Conservation (phyloP, 2,888 invertebrate genomes). For the Slavum lentiscoides region DNA sequence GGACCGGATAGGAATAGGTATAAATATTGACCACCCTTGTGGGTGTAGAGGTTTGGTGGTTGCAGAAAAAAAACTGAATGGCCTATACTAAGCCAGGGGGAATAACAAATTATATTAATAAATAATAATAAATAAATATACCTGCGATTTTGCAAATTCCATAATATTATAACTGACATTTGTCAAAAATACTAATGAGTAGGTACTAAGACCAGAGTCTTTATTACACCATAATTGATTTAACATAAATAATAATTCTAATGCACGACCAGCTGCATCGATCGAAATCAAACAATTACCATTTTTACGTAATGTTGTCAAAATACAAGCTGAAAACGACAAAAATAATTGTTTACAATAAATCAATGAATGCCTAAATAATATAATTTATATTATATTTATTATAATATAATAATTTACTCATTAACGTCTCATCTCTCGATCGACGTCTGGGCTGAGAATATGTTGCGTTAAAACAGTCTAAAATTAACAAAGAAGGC, state of each 20-base stretch:
- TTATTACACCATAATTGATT: conserved; percentile 93
- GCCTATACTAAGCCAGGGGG: too few relatives aligned
- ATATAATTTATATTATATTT: too few relatives aligned
- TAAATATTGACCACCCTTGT: too few relatives aligned
- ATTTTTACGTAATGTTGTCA: conserved; percentile 88
- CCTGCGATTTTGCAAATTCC: conserved; percentile 96
- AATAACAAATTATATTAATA: neutral
- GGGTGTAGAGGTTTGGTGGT: too few relatives aligned
- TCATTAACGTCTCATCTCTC: conserved; percentile 95
- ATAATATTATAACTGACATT: conserved; percentile 98
- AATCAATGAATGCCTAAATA: neutral
- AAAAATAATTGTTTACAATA: conserved; percentile 2
- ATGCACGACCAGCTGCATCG: conserved; percentile 94
- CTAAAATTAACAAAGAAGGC: conserved; percentile 92
- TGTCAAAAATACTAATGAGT: conserved; percentile 88
- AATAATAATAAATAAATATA: conserved; percentile 56
- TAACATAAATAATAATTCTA: conserved; percentile 95
- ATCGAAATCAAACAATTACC: conserved; percentile 95
- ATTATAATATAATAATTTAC: conserved; percentile 62
- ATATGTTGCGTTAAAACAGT: conserved; percentile 93
- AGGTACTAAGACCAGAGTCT: conserved; percentile 91
- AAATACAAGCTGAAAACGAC: conserved; percentile 76
- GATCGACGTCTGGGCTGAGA: conserved; percentile 86
- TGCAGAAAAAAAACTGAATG: too few relatives aligned
- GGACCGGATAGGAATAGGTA: too few relatives aligned